phyloP scores from a whole-genome alignment of 1,140 invertebrate species.

The Drosophila saltans region DNA sequence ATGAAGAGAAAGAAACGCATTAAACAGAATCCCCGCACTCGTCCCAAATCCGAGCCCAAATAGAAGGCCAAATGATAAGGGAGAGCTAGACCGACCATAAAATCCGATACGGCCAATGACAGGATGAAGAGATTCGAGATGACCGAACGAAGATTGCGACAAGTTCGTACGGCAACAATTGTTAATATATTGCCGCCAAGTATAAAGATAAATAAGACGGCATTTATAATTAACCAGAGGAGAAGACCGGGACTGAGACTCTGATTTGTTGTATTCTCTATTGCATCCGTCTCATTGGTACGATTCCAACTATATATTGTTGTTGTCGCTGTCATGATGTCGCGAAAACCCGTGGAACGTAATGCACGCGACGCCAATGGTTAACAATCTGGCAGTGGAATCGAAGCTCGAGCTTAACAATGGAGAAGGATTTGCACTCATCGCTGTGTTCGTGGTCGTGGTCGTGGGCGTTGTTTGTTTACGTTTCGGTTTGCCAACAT shows the following conservation, averaged over 20 bases:
- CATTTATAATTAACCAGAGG: conserved; percentile 86
- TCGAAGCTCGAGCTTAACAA: conserved; percentile 19
- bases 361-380: conserved; percentile 52
- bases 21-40: conserved; percentile 86
- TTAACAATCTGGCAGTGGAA: conserved; percentile 50
- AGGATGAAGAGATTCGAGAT: conserved; percentile 88
- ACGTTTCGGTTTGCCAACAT: conserved; percentile 61
- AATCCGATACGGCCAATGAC: conserved; percentile 89
- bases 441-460: background rate
- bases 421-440: conserved; percentile 58
- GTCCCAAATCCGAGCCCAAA: conserved; percentile 85
- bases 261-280: background rate
- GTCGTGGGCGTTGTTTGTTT: conserved; percentile 74
- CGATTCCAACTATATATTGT: conserved; percentile 18
- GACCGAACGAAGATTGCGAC: conserved; percentile 85
- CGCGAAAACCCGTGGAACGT: conserved; percentile 36
- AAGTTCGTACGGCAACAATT: conserved; percentile 87
- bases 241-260: conserved; percentile 30
- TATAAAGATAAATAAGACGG: conserved; percentile 86
- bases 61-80: conserved; percentile 90
- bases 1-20: conserved; percentile 89
- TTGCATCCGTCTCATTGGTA: background rate
- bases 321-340: background rate
- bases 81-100: conserved; percentile 88
- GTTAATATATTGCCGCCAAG: conserved; percentile 89